Conservation (phyloP, 2,797 vertebrate genomes). For the Eremophila alpestris region DNA sequence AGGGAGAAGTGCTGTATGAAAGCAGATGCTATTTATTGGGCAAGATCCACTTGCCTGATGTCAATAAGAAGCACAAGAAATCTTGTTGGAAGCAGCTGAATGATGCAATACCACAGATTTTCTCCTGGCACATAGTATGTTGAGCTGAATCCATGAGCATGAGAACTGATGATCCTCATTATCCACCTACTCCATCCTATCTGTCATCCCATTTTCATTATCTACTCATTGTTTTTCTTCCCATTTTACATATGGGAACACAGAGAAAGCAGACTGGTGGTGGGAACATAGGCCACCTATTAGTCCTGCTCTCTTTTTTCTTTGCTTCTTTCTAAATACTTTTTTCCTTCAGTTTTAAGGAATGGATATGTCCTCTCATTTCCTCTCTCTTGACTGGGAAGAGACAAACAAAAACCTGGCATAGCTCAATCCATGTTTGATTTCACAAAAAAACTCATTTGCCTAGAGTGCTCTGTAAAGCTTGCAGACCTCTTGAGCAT, state of each 20-base stretch:
- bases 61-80: background rate
- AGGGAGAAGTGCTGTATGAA: background rate
- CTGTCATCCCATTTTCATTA: background rate
- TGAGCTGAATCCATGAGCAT: background rate
- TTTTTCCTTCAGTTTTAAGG: background rate
- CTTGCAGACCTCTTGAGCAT: background rate
- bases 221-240: background rate
- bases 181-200: background rate
- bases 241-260: background rate
- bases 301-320: background rate
- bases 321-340: background rate
- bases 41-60: background rate
- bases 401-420: background rate
- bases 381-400: background rate
- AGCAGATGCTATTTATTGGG: background rate
- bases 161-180: background rate
- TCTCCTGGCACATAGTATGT: background rate
- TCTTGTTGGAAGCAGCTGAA: background rate
- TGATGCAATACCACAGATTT: background rate
- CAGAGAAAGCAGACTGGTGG: background rate
- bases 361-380: background rate
- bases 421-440: background rate
- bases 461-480: background rate
- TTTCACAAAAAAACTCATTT: background rate
- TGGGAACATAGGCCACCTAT: background rate